Percentiles rank a stretch among this genome's conserved stretches.
phyloP scores from a whole-genome alignment of 2,888 invertebrate species.

The Melolontha melolontha region DNA sequence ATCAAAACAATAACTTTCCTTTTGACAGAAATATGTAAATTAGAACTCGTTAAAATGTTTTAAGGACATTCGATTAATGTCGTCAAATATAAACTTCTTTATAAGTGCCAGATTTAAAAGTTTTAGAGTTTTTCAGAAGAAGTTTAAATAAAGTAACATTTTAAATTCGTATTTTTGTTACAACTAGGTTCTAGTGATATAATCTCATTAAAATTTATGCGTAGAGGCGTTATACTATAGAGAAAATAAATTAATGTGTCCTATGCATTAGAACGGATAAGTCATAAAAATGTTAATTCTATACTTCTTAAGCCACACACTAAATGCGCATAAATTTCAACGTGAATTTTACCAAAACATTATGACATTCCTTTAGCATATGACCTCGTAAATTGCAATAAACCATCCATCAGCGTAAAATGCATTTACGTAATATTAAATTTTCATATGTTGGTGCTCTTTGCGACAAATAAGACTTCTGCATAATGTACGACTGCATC shows the following conservation, averaged over 20 bases:
- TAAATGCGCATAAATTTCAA: conserved; percentile 19
- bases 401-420: conserved; percentile 38
- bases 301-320: conserved; percentile 15
- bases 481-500: conserved; percentile 32
- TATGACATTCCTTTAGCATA: conserved; percentile 30
- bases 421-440: conserved; percentile 32
- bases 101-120: no score
- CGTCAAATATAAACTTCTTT: no score
- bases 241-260: conserved; percentile 22
- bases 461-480: conserved; percentile 24
- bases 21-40: no score
- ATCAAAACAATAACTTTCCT: no score
- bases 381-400: conserved; percentile 30
- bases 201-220: conserved; percentile 12
- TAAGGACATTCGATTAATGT: no score
- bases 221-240: neutral
- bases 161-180: no score
- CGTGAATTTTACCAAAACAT: conserved; percentile 22
- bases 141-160: no score
- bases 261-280: conserved; percentile 19
- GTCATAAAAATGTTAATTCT: conserved; percentile 34
- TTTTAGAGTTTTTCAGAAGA: no score
- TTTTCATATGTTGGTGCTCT: conserved; percentile 27
- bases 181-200: no score
- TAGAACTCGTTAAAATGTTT: no score